A percentile compares a stretch with the other conserved stretches of the same genome.
phyloP scores from a whole-genome alignment of 2,113 vertebrate species.

The Microcebus tavaratra region DNA sequence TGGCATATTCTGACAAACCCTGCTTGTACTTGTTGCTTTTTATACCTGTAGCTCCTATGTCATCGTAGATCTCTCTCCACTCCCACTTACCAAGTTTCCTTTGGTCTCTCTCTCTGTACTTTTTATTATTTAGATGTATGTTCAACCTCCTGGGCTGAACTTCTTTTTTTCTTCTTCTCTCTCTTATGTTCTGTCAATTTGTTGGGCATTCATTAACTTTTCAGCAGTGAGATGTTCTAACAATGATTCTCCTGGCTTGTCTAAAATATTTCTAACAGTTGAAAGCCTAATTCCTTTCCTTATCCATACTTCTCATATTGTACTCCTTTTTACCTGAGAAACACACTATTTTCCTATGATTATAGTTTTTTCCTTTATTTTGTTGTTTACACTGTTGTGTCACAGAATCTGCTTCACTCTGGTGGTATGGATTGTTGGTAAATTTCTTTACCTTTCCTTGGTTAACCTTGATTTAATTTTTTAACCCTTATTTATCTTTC shows the following conservation, averaged over 20 bases:
- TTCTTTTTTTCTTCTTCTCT: neutral
- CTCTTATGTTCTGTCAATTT: neutral
- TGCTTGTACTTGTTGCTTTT: neutral
- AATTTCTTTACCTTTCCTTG: neutral
- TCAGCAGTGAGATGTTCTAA: neutral
- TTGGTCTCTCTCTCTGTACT: neutral
- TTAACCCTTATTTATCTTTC: neutral
- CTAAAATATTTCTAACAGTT: neutral
- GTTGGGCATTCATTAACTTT: conserved; percentile 13
- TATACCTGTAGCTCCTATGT: accelerated
- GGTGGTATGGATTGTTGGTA: neutral
- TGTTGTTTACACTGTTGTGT: neutral
- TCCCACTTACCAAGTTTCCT: neutral
- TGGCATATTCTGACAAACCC: neutral
- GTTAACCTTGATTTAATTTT: conserved; percentile 16
- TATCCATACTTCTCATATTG: neutral
- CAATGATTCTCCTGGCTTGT: neutral
- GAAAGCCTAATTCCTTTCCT: neutral
- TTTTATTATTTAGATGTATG: neutral
- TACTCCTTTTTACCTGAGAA: neutral
- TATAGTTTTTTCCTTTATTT: neutral
- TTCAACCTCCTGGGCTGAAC: neutral
- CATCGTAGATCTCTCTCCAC: neutral
- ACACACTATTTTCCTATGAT: neutral
- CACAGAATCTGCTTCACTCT: neutral